Base-by-base conservation (phyloP, 2,113 vertebrate genomes). In the Montifringilla adamsi region DNA sequence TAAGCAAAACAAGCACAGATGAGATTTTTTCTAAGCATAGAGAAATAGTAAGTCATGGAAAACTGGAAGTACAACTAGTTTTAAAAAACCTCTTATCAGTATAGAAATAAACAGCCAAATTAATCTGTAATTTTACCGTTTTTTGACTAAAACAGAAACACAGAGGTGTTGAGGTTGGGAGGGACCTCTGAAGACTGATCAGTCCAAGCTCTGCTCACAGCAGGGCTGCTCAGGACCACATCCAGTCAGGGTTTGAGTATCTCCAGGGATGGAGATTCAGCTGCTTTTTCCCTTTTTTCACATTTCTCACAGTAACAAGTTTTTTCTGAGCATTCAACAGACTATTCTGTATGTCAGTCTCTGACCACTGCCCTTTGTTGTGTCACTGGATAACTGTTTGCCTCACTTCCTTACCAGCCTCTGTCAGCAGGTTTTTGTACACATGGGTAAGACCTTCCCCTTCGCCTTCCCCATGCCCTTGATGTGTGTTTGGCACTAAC, bases 241-340 rank as follows among this genome's bases (percentile, higher is more conserved):
- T 27, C 46, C 37, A n/a, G 52, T 13, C 52, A 76, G 26, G 6
- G 6, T 19, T 24, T n/a, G 44, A 66, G 11, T 7, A 63, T 47
- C 30, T 76, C 35, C 35, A 37, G 9, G 24, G 44, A 55, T 5
- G 19, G 35, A 89, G 44, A 47, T 10, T 26, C 13, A 10, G 60
- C 59, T 66, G 11, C 27, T 41, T 50, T 13, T 15, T 49, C 66
- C 49, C n/a, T 35, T 7, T 13, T 39, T 72, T 43, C 33, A 33
- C 20, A 90, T 27, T 0, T 1, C 26, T 47, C 56, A 39, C 0
- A 2, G 37, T 17, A 39, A 39, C 8, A 67, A 13, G 15, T 1
- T 11, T 27, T 41, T 55, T 46, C 27, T 55, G 14, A 21, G 3
- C 30, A 47, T 75, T 72, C 24, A 47, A 35, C 26, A 73, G 60